Evolutionary conservation across 2,797 vertebrate genomes (phyloP), one percentile per base, ranked within the genome.

Genomic region (Vultur gryphus): DNA sequence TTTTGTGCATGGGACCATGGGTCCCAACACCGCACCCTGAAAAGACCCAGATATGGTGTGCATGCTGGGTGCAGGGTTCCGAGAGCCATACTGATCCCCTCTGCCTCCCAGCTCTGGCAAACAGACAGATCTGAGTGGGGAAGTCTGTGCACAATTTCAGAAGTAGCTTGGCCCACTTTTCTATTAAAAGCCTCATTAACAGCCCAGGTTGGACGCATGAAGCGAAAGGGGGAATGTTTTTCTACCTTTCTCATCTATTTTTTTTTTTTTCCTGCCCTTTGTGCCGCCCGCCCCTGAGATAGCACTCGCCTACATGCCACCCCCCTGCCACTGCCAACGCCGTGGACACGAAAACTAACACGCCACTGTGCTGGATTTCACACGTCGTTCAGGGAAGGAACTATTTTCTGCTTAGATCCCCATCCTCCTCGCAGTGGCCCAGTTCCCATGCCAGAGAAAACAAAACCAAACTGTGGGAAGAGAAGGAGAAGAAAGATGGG

Each of bases 381-480:
- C 92, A 90, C 37, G 0, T 80, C 0, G 3, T 5, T 41, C 18
- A 15, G 25, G 7, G 75, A 57, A 78, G 69, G 28, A 85, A 69
- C 49, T 75, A n/a, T 94, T 93, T 92, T 77, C 76, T 77, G 77
- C 73, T 57, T 52, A 1, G 26, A 43, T 67, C 92, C 88, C 86
- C 78, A 10, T 62, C 87, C 93, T 89, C 94, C 81, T 85, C 17
- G 1, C 75, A 21, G 19, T 13, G 69, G 81, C 95, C 92, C 96
- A 41, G 5, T 93, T 90, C 88, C 80, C 83, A 26, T n/a, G 75
- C 81, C 93, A 85, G 84, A 73, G 64, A 58, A 91, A 83, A 70
- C 91, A 87, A 89, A 62, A 52, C 25, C 81, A 2, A 73, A 51
- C 72, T 43, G 69, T n/a, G 80, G 62, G 66, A 57, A 89, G 62